These are phyloP conservation scores for Atherinomorus stipes DNA, from an alignment of 2,113 vertebrate species.

Conservation along the genomic window DNA sequence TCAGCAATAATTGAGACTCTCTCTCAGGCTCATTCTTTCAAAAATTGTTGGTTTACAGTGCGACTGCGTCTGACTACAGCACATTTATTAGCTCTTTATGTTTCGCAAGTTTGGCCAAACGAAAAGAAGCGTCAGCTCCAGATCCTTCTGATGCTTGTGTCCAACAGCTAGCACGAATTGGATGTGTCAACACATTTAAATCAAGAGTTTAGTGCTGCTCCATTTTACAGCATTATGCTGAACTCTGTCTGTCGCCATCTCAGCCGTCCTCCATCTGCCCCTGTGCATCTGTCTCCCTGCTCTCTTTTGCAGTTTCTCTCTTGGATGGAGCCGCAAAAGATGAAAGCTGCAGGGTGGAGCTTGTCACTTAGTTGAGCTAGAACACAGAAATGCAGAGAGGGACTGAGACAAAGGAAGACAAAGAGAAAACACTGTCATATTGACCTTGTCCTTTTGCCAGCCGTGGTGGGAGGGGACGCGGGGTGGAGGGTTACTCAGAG, in stretches of 20 bases:
- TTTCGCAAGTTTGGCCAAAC: conserved; percentile 6
- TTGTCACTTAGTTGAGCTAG: conserved; percentile 63
- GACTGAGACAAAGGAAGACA: conserved; percentile 48
- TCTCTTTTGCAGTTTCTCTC: conserved; percentile 48
- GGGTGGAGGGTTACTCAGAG: conserved; percentile 51
- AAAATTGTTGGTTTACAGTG: conserved; percentile 9
- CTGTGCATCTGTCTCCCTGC: conserved; percentile 66
- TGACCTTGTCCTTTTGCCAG: conserved; percentile 79
- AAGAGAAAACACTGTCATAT: conserved; percentile 67
- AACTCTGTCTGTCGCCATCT: conserved; percentile 62
- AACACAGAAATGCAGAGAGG: conserved; percentile 47
- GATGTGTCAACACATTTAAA: conserved; percentile 49
- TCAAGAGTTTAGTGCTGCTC: conserved; percentile 52
- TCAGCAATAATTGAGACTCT: conserved; percentile 52
- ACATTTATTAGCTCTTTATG: conserved; percentile 26
- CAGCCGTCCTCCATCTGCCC: conserved; percentile 71
- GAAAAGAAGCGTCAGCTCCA: conserved; percentile 25
- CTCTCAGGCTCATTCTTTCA: conserved; percentile 23
- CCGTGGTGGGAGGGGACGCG: conserved; percentile 47
- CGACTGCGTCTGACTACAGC: conserved; percentile 12
- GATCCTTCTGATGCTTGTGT: conserved; percentile 34
- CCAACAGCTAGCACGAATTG: conserved; percentile 24
- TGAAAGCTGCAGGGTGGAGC: conserved; percentile 77
- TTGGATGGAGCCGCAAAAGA: conserved; percentile 66
- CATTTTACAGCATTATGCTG: conserved; percentile 63